Base-by-base conservation (phyloP, 2,888 invertebrate genomes). In the Eucriotettix oculatus region DNA sequence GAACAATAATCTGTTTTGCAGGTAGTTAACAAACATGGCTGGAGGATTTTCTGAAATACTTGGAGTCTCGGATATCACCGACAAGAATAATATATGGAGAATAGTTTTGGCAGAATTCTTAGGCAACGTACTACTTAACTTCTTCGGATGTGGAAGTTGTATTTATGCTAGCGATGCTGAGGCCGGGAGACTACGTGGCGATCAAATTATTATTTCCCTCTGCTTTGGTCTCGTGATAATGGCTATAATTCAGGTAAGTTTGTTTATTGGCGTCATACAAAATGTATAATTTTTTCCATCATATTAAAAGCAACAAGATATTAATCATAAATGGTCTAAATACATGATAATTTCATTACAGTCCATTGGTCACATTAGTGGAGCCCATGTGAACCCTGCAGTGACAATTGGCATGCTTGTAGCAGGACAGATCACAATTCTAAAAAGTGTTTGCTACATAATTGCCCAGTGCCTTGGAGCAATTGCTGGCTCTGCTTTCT, bases 311-410 rank as follows among this genome's bases (percentile, higher is more conserved):
- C n/a, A 29, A 29, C 7, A 7, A 5, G 29, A 5, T 29, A 29
- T 29, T 29, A 5, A 29, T 29, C 29, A 29, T 29, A 29, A 29
- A 2, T 29, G 29, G 29, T 29, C 7, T 29, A 29, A 5, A 29
- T 29, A 29, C 29, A 5, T 7, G 2, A n/a, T 48, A 10, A 48
- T 41, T 53, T 16, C 66, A 58, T 77, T 74, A 1, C 76, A 90
- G 89, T 80, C 85, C 58, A 81, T 92, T 66, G 91, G 90, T 7
- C 90, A 92, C 74, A 81, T 92, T 58, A 92, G 91, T 61, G 93
- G 94, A 2, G 91, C 90, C 11, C 94, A 94, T 74, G 79, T 95
- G 63, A 96, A 96, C 78, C 95, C 95, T 1, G 94, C 95, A 1
- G 91, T 96, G 53, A 94, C 94, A 9, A 72, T 80, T 16, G 91